These are phyloP conservation scores for Caenorhabditis virilis DNA, from an alignment of 2,888 invertebrate species.

Conservation along the genomic window DNA sequence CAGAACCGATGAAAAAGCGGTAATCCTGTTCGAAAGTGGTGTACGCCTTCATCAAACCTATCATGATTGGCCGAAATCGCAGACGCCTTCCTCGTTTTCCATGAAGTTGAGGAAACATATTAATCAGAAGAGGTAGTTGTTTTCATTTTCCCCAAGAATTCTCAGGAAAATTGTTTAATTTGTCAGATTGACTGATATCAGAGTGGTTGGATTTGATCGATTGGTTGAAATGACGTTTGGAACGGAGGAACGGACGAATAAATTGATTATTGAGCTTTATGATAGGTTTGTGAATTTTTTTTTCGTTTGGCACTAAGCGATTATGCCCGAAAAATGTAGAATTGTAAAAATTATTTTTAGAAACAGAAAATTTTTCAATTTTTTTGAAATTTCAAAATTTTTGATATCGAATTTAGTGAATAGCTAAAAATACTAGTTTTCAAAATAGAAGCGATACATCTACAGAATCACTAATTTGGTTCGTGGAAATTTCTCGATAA, in stretches of 20 bases:
- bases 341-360: too few relatives aligned
- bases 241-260: slow-evolving; percentile 86
- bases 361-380: too few relatives aligned
- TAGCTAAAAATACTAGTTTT: too few relatives aligned
- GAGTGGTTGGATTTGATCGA: slow-evolving; percentile 88
- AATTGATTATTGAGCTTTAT: slow-evolving; percentile 90
- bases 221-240: slow-evolving; percentile 95
- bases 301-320: too few relatives aligned
- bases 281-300: slow-evolving; percentile 73
- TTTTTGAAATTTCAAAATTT: too few relatives aligned
- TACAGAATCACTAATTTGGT: too few relatives aligned
- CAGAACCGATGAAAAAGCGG: slow-evolving; percentile 84
- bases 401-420: too few relatives aligned
- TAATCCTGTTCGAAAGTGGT: slow-evolving; percentile 90
- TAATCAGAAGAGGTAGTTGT: slow-evolving; percentile 80
- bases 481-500: too few relatives aligned
- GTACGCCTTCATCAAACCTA: slow-evolving; percentile 88
- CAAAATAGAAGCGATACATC: too few relatives aligned
- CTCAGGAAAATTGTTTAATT: not conserved
- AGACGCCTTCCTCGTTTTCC: slow-evolving; percentile 74
- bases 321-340: too few relatives aligned
- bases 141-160: not conserved
- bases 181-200: slow-evolving; percentile 33
- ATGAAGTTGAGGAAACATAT: slow-evolving; percentile 98
- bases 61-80: slow-evolving; percentile 97